These are phyloP conservation scores for Panagrolaimus sp. DNA, from an alignment of 1,140 invertebrate genomes.

Conservation along the genomic window DNA sequence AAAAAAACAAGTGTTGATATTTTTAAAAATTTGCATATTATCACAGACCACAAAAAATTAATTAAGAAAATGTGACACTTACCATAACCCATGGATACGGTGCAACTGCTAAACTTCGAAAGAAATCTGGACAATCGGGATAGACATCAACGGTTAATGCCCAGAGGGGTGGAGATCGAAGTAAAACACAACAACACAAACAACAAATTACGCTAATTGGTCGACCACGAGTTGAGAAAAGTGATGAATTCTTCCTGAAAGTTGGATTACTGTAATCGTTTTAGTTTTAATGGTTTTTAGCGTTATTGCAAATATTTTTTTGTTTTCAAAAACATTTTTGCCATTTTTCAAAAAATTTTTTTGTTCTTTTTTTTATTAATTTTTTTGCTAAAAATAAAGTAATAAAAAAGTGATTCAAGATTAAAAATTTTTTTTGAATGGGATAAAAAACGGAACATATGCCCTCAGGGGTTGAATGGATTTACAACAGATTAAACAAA, in stretches of 20 bases:
- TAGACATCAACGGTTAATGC: slow-evolving; percentile 38
- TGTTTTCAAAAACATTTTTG: background rate
- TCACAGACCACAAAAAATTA: too few species aligned
- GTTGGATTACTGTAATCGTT: background rate
- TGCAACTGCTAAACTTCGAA: slow-evolving; percentile 30
- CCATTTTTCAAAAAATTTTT: background rate
- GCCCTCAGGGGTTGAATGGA: too few species aligned
- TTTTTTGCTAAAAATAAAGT: slow-evolving; percentile 7
- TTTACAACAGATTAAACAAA: too few species aligned
- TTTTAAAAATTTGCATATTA: too few species aligned
- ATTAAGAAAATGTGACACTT: background rate
- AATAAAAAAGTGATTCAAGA: slow-evolving; percentile 12
- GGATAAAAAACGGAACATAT: background rate
- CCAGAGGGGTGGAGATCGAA: slow-evolving; percentile 40
- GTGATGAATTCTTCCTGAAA: slow-evolving; percentile 14
- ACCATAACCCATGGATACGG: slow-evolving; percentile 28
- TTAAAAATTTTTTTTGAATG: background rate
- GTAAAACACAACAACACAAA: slow-evolving; percentile 28
- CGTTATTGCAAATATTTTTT: background rate
- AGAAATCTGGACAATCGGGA: slow-evolving; percentile 42
- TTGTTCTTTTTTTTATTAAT: background rate
- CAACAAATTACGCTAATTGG: slow-evolving; percentile 29
- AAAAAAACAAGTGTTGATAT: too few species aligned
- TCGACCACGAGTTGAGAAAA: slow-evolving; percentile 31
- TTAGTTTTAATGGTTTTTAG: too few species aligned